Evolutionary conservation across 2,888 invertebrate species (phyloP).

Genomic region (Temnothorax rugatulus): DNA sequence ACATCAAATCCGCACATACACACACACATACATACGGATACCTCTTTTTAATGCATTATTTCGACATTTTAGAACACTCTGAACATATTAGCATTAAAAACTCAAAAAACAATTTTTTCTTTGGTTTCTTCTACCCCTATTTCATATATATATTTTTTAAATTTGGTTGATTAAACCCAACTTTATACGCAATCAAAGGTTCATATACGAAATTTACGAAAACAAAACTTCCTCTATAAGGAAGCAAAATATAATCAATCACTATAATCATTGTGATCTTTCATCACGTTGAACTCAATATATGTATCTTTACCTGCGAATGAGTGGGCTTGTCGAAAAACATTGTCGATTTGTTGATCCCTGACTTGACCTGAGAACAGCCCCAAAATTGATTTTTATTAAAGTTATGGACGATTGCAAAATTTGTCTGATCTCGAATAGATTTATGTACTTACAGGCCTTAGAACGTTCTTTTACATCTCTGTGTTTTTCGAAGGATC

Average conservation of each 20-base stretch:
- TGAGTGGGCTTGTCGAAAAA: background rate
- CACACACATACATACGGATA: too few relatives aligned
- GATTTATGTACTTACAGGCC: background rate
- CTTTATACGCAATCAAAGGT: too few relatives aligned
- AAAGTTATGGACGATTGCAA: background rate
- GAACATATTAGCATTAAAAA: too few relatives aligned
- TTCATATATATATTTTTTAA: too few relatives aligned
- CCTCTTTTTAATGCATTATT: too few relatives aligned
- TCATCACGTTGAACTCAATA: background rate
- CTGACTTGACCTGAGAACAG: background rate
- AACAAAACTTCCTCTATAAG: too few relatives aligned
- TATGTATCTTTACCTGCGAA: constrained; percentile 18
- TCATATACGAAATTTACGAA: too few relatives aligned
- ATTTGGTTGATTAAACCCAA: too few relatives aligned
- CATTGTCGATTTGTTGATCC: background rate
- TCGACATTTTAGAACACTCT: too few relatives aligned
- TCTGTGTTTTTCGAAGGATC: background rate
- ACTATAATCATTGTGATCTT: background rate
- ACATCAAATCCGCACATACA: too few relatives aligned
- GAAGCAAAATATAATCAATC: background rate
- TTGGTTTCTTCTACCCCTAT: too few relatives aligned
- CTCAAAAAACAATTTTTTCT: too few relatives aligned
- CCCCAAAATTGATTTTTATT: background rate
- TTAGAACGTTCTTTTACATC: background rate
- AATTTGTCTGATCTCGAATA: constrained; percentile 1